Evolutionary conservation across 2,113 vertebrate species (phyloP), one percentile per base, ranked within the genome.

Genomic region (Myotis lucifugus): DNA sequence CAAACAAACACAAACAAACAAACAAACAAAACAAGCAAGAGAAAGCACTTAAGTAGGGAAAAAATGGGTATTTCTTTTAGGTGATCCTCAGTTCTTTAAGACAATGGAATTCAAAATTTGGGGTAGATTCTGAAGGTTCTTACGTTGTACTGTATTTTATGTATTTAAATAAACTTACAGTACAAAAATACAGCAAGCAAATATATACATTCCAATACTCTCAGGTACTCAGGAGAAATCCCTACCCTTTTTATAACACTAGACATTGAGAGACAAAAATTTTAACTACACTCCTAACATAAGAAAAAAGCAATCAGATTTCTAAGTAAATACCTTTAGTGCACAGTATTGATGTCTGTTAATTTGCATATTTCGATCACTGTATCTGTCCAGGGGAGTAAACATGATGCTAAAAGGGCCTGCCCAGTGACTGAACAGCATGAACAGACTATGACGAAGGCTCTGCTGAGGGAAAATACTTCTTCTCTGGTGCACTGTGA

Each of bases 371-470:
- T 99, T 99, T 94, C 99, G 99, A 95, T 99, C 99, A 92, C 99
- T 99, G 98, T 99, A 99, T 98, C 99, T 99, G 98, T 99, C 99
- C 96, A 99, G 97, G 3, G 99, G 99, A 10, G 99, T 99, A 98
- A 99, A 99, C 99, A 99, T 99, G 98, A 99, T 99, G 98, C 99
- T 99, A 88, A 99, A 99, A 95, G 99, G 99, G 18, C 99, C 99
- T 3, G 99, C 99, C 99, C 99, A 99, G 96, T 99, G 99, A 98
- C 99, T 99, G 98, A 99, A 99, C 97, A 99, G 98, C 99, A 99
- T 99, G 97, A 99, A 99, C 1, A 99, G 98, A 96, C 99, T 99
- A 98, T 99, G 99, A 96, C 99, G 99, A 59, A 99, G 99, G 81
- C 99, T 99, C 98, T 99, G 99, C 92, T 99, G 99, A 4, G 99